Evolutionary conservation across 2,113 vertebrate species (phyloP).

Genomic region (Zosterops borbonicus): DNA sequence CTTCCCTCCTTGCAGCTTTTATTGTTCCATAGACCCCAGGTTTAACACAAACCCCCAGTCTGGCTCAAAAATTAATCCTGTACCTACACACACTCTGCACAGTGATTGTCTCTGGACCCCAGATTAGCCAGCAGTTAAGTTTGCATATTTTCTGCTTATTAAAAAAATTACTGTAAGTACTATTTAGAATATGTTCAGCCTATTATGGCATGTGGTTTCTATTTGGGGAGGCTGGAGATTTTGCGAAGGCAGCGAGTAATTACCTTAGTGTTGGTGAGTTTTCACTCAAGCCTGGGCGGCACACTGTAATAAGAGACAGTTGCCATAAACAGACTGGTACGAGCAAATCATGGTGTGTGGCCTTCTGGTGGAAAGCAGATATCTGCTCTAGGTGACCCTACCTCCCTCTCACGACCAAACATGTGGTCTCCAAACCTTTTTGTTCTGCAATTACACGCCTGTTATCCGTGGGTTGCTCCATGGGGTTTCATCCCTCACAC

Average conservation of each 20-base stretch:
- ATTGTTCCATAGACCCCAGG: slow-evolving; percentile 8
- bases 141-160: slow-evolving; percentile 94
- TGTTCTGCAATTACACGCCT: slow-evolving; percentile 71
- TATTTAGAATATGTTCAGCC: slow-evolving; percentile 75
- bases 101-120: slow-evolving; percentile 67
- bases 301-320: slow-evolving; percentile 86
- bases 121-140: slow-evolving; percentile 85
- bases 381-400: slow-evolving; percentile 77
- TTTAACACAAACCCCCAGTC: slow-evolving; percentile 65
- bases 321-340: slow-evolving; percentile 80
- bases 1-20: slow-evolving; percentile 50
- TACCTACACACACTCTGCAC: slow-evolving; percentile 35
- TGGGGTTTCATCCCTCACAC: slow-evolving; percentile 50
- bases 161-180: slow-evolving; percentile 85
- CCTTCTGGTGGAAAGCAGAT: slow-evolving; percentile 78
- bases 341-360: slow-evolving; percentile 78
- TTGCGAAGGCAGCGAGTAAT: slow-evolving; percentile 80
- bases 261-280: slow-evolving; percentile 78
- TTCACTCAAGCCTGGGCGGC: slow-evolving; percentile 74
- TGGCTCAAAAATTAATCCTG: slow-evolving; percentile 45
- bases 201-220: slow-evolving; percentile 94
- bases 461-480: slow-evolving; percentile 59
- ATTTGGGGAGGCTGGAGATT: slow-evolving; percentile 89
- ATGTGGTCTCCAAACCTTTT: slow-evolving; percentile 64
- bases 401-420: slow-evolving; percentile 36